Base-by-base conservation (phyloP, 2,888 invertebrate species). In the Proisotoma minuta region DNA sequence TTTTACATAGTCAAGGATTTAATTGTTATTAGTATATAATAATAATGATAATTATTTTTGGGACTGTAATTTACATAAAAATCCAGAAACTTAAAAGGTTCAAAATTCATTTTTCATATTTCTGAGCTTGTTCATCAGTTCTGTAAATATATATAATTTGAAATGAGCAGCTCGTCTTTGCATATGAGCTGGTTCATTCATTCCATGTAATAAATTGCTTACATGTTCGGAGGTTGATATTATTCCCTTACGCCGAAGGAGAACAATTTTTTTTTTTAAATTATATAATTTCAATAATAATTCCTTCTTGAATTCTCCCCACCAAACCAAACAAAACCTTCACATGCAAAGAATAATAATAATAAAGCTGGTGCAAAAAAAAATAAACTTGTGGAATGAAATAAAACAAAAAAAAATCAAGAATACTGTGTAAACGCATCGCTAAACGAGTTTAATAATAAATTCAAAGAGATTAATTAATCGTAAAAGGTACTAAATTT, bases 401-500 rank as follows among this genome's bases (percentile, higher is more conserved):
- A n/a, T 52, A 5, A 34, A 54, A 34, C 20, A 54, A 34, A 20
- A 39, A 54, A 5, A 22, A 18, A 4, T 22, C 26, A 51, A 4
- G 3, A 3, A 34, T 39, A 3, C 8, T 18, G 8, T 54, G 24
- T 39, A 39, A 54, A 54, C 54, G 54, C 34, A 39, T 39, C 23
- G 39, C 39, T 54, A 54, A 39, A 54, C 54, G 54, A 54, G n/a
- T 39, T 54, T 26, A 52, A 24, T 54, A 54, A 54, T n/a, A n/a
- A 22, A 22, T 54, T 54, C 54, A n/a, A n/a, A 39, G 29, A 52
- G 27, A 18, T 24, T 18, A 18, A 52, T 27, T 52, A 26, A 52
- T 52, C 15, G 49, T 59, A 50, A 48, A 50, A 56, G 57, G 60
- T 60, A 57, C 60, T 54, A 24, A 54, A 22, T 56, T 60, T 50